A percentile compares a stretch with the other conserved stretches of the same genome.
These are phyloP conservation scores for Sebastes trivittatus DNA, from an alignment of 2,797 vertebrate species.

Conservation along the genomic window DNA sequence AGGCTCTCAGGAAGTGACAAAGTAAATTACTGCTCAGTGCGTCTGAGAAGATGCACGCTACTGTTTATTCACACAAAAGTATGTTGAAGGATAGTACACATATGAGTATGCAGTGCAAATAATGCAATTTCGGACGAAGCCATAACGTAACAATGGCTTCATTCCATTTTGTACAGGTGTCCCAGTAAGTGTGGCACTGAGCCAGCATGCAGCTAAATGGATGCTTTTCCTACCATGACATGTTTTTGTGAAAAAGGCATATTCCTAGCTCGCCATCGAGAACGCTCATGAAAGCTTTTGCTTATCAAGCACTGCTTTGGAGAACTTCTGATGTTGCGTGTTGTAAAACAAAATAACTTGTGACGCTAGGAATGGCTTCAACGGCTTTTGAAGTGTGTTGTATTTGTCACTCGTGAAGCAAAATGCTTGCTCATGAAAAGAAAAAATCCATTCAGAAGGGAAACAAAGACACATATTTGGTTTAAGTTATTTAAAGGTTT, in stretches of 20 bases:
- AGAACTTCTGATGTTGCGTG: background rate
- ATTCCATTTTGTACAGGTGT: background rate
- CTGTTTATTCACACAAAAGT: no score
- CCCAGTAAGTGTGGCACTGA: background rate
- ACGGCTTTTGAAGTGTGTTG: background rate
- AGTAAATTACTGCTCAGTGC: accelerated
- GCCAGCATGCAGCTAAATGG: background rate
- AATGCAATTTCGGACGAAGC: no score
- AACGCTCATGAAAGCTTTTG: background rate
- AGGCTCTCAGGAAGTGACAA: no score
- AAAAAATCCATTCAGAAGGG: background rate
- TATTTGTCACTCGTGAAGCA: background rate
- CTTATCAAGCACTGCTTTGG: background rate
- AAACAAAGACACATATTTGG: background rate
- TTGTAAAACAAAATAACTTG: background rate
- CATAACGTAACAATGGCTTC: background rate
- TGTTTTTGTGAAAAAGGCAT: background rate
- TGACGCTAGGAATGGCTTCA: background rate
- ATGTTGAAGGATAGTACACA: no score
- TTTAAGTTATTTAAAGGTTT: accelerated
- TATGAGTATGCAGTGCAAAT: no score
- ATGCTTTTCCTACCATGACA: background rate
- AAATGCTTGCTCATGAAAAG: background rate
- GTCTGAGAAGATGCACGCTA: accelerated
- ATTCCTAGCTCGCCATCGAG: background rate